phyloP scores from a whole-genome alignment of 2,113 vertebrate genomes.

The Coregonus clupeaformis region DNA sequence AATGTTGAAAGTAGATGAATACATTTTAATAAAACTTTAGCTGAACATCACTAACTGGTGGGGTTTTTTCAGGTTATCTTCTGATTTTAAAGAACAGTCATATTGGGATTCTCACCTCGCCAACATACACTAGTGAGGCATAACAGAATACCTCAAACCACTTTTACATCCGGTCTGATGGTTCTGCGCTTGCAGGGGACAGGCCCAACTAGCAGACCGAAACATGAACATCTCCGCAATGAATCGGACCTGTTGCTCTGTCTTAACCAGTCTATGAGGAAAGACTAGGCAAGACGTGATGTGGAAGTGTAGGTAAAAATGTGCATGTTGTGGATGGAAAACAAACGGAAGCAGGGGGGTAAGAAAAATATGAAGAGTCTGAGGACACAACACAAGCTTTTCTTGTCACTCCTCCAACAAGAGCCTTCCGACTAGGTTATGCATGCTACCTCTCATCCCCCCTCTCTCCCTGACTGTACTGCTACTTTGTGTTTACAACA shows the following conservation, averaged over 20 bases:
- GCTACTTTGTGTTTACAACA: too few relatives aligned
- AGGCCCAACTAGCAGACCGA: background rate
- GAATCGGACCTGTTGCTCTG: background rate
- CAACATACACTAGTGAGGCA: background rate
- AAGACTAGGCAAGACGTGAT: background rate
- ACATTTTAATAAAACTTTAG: too few relatives aligned
- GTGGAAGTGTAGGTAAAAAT: background rate
- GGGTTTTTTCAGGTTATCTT: too few relatives aligned
- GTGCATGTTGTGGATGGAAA: background rate
- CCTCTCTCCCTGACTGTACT: too few relatives aligned
- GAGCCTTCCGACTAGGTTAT: background rate
- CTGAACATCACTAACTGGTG: too few relatives aligned
- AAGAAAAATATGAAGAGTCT: background rate
- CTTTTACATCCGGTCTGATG: background rate
- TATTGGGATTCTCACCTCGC: background rate
- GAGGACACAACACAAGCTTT: background rate
- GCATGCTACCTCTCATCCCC: constrained; percentile 4
- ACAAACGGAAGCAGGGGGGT: background rate
- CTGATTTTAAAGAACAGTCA: background rate
- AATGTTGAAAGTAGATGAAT: too few relatives aligned
- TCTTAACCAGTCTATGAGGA: background rate
- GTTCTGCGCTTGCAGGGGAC: background rate
- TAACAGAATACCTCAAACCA: background rate
- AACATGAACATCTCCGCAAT: background rate
- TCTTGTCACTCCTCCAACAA: background rate